These are phyloP conservation scores for Gallinago paraguaiae DNA, from an alignment of 2,113 vertebrate genomes.

Conservation along the genomic window DNA sequence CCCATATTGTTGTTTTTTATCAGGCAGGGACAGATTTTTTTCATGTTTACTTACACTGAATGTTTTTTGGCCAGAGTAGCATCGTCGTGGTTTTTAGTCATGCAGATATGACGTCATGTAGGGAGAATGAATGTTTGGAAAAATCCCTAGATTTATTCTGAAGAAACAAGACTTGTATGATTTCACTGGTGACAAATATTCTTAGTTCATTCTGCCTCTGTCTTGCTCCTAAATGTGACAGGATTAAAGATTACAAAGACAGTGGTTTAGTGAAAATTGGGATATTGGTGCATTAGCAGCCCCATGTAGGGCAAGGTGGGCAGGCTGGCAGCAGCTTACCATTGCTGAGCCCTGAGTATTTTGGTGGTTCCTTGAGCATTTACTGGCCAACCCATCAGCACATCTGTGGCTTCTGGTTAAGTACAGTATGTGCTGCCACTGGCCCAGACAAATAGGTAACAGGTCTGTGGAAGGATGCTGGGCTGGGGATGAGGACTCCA, in stretches of 20 bases:
- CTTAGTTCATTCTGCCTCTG: not conserved
- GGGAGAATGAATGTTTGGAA: not conserved
- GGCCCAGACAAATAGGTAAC: not conserved
- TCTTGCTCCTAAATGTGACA: not conserved
- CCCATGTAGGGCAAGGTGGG: not conserved
- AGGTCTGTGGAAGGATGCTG: not conserved
- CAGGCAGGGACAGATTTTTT: not conserved
- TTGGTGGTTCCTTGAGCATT: not conserved
- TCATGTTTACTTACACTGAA: not conserved
- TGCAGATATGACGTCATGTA: not conserved
- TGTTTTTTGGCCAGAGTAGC: not conserved
- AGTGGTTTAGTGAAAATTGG: not conserved
- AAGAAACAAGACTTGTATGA: not conserved
- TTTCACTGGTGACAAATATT: not conserved
- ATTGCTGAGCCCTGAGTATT: rapidly evolving
- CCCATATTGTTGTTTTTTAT: not conserved
- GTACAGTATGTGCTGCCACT: not conserved
- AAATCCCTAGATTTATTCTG: not conserved
- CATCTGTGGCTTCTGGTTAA: not conserved
- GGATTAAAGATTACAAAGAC: not conserved
- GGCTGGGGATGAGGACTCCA: not conserved
- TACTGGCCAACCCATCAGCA: not conserved
- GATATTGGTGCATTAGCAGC: not conserved
- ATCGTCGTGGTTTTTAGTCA: not conserved
- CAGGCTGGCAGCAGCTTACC: not conserved